Evolutionary conservation across 2,888 invertebrate genomes (phyloP).

Genomic region (Melinaea menophilus): DNA sequence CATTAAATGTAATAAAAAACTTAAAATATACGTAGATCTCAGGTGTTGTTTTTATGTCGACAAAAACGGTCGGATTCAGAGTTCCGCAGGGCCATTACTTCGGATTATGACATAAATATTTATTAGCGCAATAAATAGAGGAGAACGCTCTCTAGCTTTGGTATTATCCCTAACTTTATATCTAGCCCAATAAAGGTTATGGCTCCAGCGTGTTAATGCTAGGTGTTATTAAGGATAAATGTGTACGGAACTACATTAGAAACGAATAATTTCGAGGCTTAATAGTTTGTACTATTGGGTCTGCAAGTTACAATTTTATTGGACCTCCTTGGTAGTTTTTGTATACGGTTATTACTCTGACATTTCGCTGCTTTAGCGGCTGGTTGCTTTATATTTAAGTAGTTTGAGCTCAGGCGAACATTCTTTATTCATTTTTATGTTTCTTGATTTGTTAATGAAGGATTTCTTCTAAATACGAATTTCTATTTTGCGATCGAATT

Average conservation of each 20-base stretch:
- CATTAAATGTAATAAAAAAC: constrained; percentile 15
- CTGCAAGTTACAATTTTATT: constrained; percentile 27
- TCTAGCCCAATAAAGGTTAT: constrained; percentile 43
- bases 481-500: too few relatives aligned
- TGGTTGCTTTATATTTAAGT: constrained; percentile 7
- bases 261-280: constrained; percentile 30
- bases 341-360: constrained; percentile 23
- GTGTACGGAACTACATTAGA: constrained; percentile 28
- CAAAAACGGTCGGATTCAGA: constrained; percentile 34
- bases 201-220: constrained; percentile 39
- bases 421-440: too few relatives aligned
- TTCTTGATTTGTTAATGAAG: too few relatives aligned
- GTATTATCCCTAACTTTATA: constrained; percentile 52
- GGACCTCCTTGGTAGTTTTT: constrained; percentile 27
- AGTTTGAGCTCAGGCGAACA: not conserved
- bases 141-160: constrained; percentile 43
- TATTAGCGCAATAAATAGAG: constrained; percentile 59
- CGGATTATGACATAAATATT: constrained; percentile 66
- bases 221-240: constrained; percentile 33
- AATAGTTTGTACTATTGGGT: constrained; percentile 23
- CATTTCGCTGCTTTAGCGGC: constrained; percentile 13
- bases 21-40: constrained; percentile 29
- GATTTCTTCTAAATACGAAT: too few relatives aligned
- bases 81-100: constrained; percentile 50
- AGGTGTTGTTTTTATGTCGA: constrained; percentile 33